Conservation (phyloP, 2,113 vertebrate genomes). For the Serilophus lunatus region DNA sequence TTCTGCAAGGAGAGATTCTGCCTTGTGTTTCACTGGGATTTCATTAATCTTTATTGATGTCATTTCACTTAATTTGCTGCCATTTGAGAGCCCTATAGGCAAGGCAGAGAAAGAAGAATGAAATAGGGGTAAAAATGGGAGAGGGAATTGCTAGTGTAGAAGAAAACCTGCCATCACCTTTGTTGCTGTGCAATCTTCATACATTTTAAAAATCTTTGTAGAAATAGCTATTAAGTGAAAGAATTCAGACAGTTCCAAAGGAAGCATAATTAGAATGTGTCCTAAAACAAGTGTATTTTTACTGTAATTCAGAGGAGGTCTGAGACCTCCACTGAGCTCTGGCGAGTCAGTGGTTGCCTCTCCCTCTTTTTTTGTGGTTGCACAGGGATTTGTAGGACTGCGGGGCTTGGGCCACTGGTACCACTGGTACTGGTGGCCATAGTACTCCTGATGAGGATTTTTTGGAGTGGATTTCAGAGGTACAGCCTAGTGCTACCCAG, state of each 20-base stretch:
- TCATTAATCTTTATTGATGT: conserved; percentile 50
- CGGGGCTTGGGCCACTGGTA: neutral
- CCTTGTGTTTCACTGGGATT: conserved; percentile 24
- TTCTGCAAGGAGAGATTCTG: neutral
- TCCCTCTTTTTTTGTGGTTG: neutral
- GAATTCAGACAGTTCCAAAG: neutral
- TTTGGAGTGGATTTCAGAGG: neutral
- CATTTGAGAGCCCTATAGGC: conserved; percentile 38
- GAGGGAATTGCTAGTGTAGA: neutral
- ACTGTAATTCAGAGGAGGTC: neutral
- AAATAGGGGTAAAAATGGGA: conserved; percentile 13
- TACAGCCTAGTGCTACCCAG: neutral
- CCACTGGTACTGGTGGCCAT: no score
- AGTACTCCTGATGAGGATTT: neutral
- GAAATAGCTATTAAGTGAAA: neutral
- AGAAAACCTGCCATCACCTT: neutral
- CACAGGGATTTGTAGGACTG: neutral
- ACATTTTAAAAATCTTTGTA: neutral
- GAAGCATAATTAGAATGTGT: neutral
- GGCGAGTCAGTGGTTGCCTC: neutral
- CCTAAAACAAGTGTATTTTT: neutral
- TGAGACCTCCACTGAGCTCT: neutral
- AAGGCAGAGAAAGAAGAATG: conserved; percentile 9
- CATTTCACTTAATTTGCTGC: conserved; percentile 56
- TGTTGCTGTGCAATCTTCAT: neutral